Evolutionary conservation across 2,888 invertebrate genomes (phyloP), one percentile per base, ranked within the genome.

Genomic region (Luperina testacea): DNA sequence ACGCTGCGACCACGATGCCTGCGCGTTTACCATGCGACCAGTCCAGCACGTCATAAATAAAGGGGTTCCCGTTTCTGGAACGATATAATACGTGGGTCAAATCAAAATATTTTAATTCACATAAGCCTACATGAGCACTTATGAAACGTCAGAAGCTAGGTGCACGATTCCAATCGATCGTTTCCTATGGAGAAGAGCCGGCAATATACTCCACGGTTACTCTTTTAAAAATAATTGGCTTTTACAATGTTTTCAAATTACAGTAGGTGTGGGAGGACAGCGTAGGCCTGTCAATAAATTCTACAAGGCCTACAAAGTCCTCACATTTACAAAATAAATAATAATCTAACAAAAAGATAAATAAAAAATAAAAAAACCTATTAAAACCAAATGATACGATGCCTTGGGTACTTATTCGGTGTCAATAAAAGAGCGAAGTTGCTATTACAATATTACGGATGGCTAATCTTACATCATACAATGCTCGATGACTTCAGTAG

Each of bases 11-110:
- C 38, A 96, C 96, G 53, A 97, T 93, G 51, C 97, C 94, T 1
- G 98, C 97, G 71, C 96, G 96, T n/a, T 95, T 95, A 0, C 98
- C 97, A 78, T 97, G 97, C 68, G 97, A 84, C 98, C 98, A 99
- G 94, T 98, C 97, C 84, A 99, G 94, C 81, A 98, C 97, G 78
- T 97, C 97, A 95, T 99, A 99, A 89, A 99, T 98, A 91, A 97
- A 98, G 27, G 97, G 97, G 82, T 97, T 94, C 38, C 98, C 98
- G 78, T 97, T 95, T 85, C 98, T 92, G 89, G 42, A 88, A 90
- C 38, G 9, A 74, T 57, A 59, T n/a, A 63, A 64, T 42, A 57
- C 15, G 32, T 42, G 61, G 1, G 42, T 38, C 11, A 57, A 57
- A 57, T 57, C 51, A 51, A 51, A 51, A 20, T 51, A 51, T 51